Evolutionary conservation across 2,113 vertebrate species (phyloP).

Genomic region (Phylloscopus trochilus): DNA sequence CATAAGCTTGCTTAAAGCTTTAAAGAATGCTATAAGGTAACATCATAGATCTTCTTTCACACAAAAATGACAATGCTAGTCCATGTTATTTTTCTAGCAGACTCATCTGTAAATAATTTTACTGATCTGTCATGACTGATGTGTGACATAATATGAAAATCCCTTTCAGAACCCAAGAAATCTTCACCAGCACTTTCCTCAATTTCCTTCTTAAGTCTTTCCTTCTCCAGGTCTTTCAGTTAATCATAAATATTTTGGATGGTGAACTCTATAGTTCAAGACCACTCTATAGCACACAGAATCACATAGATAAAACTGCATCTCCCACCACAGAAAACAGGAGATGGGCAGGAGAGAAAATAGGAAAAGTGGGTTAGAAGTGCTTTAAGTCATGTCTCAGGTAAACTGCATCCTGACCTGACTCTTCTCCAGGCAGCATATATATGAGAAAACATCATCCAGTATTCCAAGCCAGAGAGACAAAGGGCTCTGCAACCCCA

Average conservation of each 20-base stretch:
- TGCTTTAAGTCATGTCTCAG: not conserved
- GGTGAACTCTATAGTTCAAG: not conserved
- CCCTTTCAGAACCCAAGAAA: not conserved
- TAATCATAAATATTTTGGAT: not conserved
- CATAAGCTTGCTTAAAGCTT: not conserved
- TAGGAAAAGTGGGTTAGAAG: not conserved
- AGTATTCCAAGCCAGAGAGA: not conserved
- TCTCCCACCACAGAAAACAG: not conserved
- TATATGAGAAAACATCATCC: rapidly evolving
- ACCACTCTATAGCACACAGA: not conserved
- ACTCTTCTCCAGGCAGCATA: not conserved
- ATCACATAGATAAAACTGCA: not conserved
- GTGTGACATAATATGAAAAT: not conserved
- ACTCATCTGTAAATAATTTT: not conserved
- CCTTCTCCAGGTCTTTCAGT: not conserved
- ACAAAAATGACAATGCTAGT: not conserved
- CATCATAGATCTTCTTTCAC: not conserved
- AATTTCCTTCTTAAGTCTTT: not conserved
- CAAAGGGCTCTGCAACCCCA: not conserved
- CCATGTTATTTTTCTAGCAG: not conserved
- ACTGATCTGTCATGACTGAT: not conserved
- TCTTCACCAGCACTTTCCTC: not conserved
- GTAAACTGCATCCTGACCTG: not conserved
- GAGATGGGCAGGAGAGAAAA: not conserved
- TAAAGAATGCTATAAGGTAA: not conserved